Base-by-base conservation (phyloP, 2,888 invertebrate genomes). In the Dryobota labecula region DNA sequence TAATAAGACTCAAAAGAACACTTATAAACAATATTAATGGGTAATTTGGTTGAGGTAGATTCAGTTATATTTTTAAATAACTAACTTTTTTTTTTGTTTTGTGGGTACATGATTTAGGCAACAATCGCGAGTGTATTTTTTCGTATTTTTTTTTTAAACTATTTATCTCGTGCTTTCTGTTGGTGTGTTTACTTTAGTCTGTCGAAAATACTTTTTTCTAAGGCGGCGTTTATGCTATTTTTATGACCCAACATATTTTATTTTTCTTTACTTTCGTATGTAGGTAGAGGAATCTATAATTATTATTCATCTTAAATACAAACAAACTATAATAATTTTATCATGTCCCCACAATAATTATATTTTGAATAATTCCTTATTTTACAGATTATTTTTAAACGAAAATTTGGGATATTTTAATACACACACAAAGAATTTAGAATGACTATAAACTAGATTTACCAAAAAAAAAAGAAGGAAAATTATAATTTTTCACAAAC, bases 31-130 rank as follows among this genome's bases (percentile, higher is more conserved):
- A 95, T 92, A 90, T 94, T 95, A 94, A 94, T 92, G 94, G 95
- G 94, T 95, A 95, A 94, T 95, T 95, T 95, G 92, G 93, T 94
- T 95, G 95, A 95, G 95, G 95, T 95, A 95, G 95, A 95, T 95
- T 94, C 90, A 91, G 93, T 92, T 91, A 88, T 89, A 88, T 83
- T 90, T 78, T 92, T 90, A 84, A 85, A 87, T 86, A 92, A 91
- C 91, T 93, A 93, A 90, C 82, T 86, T 86, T 84, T 86, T 86
- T 85, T 72, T 69, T 80, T 66, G 69, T 84, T 75, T 76, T 87
- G 87, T 87, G 88, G 86, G 87, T 82, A 85, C 86, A 87, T 83
- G 84, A 81, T 67, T 73, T 76, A 78, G 51, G 74, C 66, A 73
- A 51, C 45, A 51, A 38, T 27, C 54, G 78, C 65, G 58, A 69